Conservation (phyloP, 2,113 vertebrate genomes). For the Tyto alba region DNA sequence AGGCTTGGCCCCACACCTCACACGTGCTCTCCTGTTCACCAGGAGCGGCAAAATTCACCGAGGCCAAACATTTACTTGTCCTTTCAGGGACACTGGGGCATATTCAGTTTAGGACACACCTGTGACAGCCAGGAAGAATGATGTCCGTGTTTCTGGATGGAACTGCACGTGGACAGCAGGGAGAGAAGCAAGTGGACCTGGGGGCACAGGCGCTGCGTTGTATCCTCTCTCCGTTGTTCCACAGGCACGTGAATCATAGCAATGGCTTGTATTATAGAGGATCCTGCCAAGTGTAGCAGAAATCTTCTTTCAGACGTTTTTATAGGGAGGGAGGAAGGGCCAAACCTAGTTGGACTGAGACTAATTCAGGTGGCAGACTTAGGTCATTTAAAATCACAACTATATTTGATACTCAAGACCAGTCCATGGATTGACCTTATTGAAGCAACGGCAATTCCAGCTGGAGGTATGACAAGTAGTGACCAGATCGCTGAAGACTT, state of each 20-base stretch:
- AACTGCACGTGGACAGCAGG: background rate
- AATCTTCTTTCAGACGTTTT: background rate
- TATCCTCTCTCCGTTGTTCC: background rate
- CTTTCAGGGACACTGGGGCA: background rate
- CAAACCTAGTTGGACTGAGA: background rate
- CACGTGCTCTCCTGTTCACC: background rate
- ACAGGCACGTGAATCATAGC: background rate
- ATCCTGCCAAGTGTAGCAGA: background rate
- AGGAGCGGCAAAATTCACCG: background rate
- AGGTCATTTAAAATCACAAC: background rate
- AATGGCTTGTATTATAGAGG: background rate
- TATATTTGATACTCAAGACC: conserved; percentile 30
- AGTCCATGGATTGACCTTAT: conserved; percentile 25
- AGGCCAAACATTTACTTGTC: background rate
- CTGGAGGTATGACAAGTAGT: conserved; percentile 49
- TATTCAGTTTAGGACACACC: background rate
- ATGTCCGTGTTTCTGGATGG: background rate
- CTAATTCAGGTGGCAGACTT: background rate
- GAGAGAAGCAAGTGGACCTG: background rate
- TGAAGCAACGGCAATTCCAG: conserved; percentile 38
- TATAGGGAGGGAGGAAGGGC: background rate
- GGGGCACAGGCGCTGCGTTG: background rate
- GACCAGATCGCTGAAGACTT: conserved; percentile 26
- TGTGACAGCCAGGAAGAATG: background rate
- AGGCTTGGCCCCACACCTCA: background rate